Evolutionary conservation across 2,797 vertebrate species (phyloP).

Genomic region (Loris lydekkerianus): DNA sequence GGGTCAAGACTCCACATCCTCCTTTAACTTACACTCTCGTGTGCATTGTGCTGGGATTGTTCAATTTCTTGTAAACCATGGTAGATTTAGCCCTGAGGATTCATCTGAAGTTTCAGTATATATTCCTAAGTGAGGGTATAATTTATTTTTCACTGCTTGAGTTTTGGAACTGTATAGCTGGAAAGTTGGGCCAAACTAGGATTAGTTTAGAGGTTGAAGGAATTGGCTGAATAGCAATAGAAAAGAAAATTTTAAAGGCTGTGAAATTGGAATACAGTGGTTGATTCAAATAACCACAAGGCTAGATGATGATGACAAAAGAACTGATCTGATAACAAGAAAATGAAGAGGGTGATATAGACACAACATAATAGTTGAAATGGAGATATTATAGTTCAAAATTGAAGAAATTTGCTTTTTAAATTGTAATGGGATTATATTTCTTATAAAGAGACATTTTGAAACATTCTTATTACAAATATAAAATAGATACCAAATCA

Average conservation of each 20-base stretch:
- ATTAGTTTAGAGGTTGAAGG: not conserved
- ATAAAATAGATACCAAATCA: not conserved
- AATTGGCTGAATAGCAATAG: not conserved
- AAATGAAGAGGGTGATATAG: not conserved
- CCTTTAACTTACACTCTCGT: not conserved
- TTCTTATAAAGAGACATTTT: not conserved
- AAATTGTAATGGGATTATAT: not conserved
- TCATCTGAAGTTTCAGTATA: not conserved
- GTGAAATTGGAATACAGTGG: not conserved
- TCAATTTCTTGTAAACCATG: not conserved
- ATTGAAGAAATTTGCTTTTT: not conserved
- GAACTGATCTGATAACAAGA: not conserved
- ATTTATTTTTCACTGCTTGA: not conserved
- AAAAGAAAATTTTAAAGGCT: not conserved
- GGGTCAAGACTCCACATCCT: not conserved
- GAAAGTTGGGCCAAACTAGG: not conserved
- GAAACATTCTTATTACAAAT: conserved; percentile 6
- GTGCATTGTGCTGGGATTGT: no score
- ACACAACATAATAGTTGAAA: not conserved
- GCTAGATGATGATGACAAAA: not conserved
- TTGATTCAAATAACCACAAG: not conserved
- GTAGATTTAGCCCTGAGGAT: not conserved
- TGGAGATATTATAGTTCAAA: not conserved
- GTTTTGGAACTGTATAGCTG: not conserved
- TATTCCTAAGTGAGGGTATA: not conserved